Percentiles rank a stretch among this genome's conserved stretches.
Evolutionary conservation across 2,888 invertebrate species (phyloP).

Genomic region (Oscheius sp.): DNA sequence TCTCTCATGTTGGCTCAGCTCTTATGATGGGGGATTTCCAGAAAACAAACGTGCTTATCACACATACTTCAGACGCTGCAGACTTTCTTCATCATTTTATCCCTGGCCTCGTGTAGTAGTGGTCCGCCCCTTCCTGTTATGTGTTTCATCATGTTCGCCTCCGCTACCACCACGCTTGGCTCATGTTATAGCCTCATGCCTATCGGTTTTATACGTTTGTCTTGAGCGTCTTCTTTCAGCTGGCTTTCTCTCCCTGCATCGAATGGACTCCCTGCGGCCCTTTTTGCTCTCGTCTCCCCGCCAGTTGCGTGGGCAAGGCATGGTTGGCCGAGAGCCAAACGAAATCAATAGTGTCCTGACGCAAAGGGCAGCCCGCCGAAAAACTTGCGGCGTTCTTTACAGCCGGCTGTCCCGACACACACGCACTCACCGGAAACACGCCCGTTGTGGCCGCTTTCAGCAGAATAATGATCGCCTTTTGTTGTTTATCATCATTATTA

Average conservation of each 20-base stretch:
- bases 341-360: constrained; percentile 38
- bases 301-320: constrained; percentile 29
- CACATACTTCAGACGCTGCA: no score
- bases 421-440: constrained; percentile 31
- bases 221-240: constrained; percentile 33
- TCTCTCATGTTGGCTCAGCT: not conserved
- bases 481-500: no score
- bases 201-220: constrained; percentile 1
- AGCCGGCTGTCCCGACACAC: constrained; percentile 18
- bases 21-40: constrained; percentile 11
- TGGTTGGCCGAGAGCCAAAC: constrained; percentile 28
- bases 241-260: constrained; percentile 36
- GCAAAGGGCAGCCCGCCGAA: constrained; percentile 36
- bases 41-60: not conserved
- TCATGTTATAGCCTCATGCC: not conserved
- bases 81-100: not conserved
- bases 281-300: constrained; percentile 35
- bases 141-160: not conserved
- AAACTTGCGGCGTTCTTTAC: constrained; percentile 37
- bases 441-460: constrained; percentile 21
- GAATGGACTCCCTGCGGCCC: constrained; percentile 28
- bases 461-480: constrained; percentile 17
- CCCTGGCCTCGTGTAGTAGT: not conserved
- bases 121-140: constrained; percentile 1
- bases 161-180: not conserved